Evolutionary conservation across 2,113 vertebrate genomes (phyloP).

Genomic region (Catagonus wagneri): DNA sequence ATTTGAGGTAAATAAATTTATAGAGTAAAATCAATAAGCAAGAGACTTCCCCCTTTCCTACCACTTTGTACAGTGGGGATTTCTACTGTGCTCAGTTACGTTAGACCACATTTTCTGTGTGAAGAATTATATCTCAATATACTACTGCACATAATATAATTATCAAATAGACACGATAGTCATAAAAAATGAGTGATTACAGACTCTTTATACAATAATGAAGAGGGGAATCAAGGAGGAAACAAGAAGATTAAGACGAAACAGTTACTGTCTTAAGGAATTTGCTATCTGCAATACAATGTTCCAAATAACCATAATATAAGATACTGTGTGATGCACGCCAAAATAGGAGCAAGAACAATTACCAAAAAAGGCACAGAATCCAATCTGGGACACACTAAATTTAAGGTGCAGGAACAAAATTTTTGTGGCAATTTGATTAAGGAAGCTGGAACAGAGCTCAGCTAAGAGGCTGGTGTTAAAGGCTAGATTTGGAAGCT

Average conservation of each 20-base stretch:
- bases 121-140: neutral
- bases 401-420: neutral
- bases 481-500: neutral
- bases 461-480: neutral
- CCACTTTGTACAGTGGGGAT: neutral
- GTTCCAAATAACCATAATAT: neutral
- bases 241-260: neutral
- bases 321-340: neutral
- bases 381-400: neutral
- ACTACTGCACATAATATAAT: neutral
- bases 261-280: neutral
- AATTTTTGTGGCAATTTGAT: neutral
- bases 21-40: neutral
- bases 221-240: neutral
- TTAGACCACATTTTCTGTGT: neutral
- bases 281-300: neutral
- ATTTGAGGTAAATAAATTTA: conserved; percentile 23
- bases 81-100: neutral
- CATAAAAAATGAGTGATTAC: neutral
- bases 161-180: neutral
- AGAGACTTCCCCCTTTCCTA: neutral
- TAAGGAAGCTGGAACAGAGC: neutral
- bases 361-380: neutral
- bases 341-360: neutral
- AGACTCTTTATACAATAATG: neutral